Conservation (phyloP, 2,888 invertebrate species). For the Drosophila greeni region DNA sequence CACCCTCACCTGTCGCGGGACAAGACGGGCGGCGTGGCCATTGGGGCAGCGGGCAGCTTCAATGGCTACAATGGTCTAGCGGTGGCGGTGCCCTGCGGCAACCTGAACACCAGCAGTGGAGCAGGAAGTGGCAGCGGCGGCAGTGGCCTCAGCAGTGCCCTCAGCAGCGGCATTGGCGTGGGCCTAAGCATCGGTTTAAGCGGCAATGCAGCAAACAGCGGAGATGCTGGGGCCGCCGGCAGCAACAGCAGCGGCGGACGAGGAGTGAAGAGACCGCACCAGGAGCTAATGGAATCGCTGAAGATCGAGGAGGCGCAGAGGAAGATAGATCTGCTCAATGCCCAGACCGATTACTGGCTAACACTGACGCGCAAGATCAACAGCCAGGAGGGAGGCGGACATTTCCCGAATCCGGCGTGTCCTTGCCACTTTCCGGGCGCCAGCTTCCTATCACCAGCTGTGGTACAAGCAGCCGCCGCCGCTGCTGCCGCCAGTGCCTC, state of each 20-base stretch:
- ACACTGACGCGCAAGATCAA: slow-evolving; percentile 77
- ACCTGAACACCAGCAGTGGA: slow-evolving; percentile 21
- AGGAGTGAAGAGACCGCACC: slow-evolving; percentile 56
- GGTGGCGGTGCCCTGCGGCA: slow-evolving; percentile 19
- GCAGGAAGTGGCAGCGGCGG: slow-evolving; percentile 5
- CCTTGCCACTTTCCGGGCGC: slow-evolving; percentile 75
- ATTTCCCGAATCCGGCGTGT: slow-evolving; percentile 74
- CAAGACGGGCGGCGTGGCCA: slow-evolving; percentile 33
- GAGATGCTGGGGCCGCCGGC: slow-evolving; percentile 8
- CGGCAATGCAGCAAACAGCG: not conserved
- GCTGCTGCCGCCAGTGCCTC: slow-evolving; percentile 19
- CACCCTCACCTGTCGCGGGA: slow-evolving; percentile 17
- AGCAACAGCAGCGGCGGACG: slow-evolving; percentile 19
- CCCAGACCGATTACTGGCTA: slow-evolving; percentile 78
- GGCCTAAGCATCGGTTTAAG: slow-evolving; percentile 7
- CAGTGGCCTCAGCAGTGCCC: slow-evolving; percentile 24
- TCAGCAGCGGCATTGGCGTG: slow-evolving; percentile 30
- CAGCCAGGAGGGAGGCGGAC: slow-evolving; percentile 56
- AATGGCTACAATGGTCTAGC: slow-evolving; percentile 59
- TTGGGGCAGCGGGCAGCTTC: slow-evolving; percentile 49
- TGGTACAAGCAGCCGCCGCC: slow-evolving; percentile 1
- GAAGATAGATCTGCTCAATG: slow-evolving; percentile 77
- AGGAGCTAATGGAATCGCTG: slow-evolving; percentile 75
- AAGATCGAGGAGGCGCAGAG: slow-evolving; percentile 77
- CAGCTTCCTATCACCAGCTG: slow-evolving; percentile 10